Percentiles rank a stretch among this genome's conserved stretches.
Conservation (phyloP, 2,797 vertebrate genomes). For the Anisognathus igniventris region DNA sequence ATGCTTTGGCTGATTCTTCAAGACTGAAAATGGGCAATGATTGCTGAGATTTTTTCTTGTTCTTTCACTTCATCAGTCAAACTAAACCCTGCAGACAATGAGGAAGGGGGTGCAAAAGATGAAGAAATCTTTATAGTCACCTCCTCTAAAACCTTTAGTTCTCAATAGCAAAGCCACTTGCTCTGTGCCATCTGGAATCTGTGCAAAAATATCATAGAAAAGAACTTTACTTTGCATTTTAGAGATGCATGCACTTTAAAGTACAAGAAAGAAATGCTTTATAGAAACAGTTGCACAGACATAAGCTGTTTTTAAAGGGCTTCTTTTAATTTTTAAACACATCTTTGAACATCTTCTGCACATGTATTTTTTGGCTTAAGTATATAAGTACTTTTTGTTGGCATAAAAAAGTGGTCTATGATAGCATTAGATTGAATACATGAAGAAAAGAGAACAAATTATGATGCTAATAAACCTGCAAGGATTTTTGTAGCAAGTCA, state of each 20-base stretch:
- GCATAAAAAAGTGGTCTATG: not conserved
- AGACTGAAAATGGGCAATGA: not conserved
- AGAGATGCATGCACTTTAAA: not conserved
- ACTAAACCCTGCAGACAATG: not conserved
- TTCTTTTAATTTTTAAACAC: not conserved
- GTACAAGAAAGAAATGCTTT: not conserved
- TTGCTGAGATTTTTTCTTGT: not conserved
- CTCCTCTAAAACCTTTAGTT: not conserved
- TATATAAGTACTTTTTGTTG: not conserved
- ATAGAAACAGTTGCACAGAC: not conserved
- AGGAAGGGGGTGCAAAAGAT: not conserved
- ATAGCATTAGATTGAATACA: not conserved
- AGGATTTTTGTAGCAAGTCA: not conserved
- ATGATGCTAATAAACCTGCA: not conserved
- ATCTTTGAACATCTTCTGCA: not conserved
- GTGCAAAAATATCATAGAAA: not conserved
- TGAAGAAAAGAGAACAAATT: not conserved
- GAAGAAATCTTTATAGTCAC: not conserved
- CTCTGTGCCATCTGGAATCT: constrained; percentile 30
- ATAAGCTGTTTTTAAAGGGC: not conserved
- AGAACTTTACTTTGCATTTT: not conserved
- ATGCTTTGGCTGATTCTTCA: not conserved
- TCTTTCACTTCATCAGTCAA: not conserved
- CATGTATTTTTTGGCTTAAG: not conserved
- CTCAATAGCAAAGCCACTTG: not conserved